phyloP scores from a whole-genome alignment of 2,113 vertebrate species.

The Grammomys dolichurus region DNA sequence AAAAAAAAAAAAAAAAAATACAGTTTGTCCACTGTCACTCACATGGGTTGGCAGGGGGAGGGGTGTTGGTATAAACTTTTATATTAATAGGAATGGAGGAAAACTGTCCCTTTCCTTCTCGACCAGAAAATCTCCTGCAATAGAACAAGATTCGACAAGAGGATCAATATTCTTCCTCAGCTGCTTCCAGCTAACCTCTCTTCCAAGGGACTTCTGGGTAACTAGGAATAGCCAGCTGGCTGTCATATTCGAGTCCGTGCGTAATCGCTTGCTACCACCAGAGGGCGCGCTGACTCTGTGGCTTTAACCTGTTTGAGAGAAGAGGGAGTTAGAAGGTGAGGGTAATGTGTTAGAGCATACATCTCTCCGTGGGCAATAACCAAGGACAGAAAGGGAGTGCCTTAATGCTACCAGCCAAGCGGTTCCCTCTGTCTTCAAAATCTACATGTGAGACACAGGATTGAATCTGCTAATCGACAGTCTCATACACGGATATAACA shows the following conservation, averaged over 20 bases:
- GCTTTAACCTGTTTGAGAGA: background rate
- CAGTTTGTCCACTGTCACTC: background rate
- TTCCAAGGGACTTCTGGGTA: background rate
- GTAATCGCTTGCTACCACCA: background rate
- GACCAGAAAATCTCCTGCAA: background rate
- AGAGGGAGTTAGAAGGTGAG: background rate
- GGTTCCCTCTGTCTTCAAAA: background rate
- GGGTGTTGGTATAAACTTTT: background rate
- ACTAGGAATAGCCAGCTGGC: rapidly evolving
- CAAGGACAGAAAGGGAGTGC: too few species aligned
- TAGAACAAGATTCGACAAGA: background rate
- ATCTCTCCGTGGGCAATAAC: rapidly evolving
- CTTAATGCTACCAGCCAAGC: background rate
- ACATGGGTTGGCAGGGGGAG: background rate
- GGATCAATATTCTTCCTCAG: background rate
- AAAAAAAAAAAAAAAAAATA: too few species aligned
- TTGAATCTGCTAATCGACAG: background rate
- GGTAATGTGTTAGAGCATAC: background rate
- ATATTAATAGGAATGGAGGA: background rate
- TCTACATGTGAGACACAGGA: background rate
- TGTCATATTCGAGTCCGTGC: background rate
- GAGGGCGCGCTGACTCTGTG: conserved; percentile 51
- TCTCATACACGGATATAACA: background rate
- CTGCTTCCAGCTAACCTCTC: background rate
- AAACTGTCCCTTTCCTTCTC: background rate